Percentiles rank a stretch among this genome's conserved stretches.
Conservation (phyloP, 2,888 invertebrate species). For the Papilio protenor region DNA sequence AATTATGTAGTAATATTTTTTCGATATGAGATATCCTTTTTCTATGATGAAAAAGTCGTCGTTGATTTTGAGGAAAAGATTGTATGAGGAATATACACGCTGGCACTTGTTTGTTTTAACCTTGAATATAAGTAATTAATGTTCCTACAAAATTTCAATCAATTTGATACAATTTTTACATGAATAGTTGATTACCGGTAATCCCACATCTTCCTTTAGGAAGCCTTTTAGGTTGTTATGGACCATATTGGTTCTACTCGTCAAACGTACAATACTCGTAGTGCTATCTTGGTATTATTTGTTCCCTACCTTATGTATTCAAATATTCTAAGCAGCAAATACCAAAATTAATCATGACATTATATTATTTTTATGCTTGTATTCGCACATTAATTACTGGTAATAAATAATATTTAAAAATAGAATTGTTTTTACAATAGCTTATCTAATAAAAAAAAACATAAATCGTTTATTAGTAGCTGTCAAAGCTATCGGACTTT, state of each 20-base stretch:
- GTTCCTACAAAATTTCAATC: constrained; percentile 5
- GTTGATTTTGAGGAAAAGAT: background rate
- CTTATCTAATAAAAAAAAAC: constrained; percentile 38
- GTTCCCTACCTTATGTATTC: background rate
- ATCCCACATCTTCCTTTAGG: background rate
- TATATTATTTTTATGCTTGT: constrained; percentile 30
- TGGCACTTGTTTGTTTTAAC: constrained; percentile 34
- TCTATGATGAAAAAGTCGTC: background rate
- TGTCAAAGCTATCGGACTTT: constrained; percentile 25
- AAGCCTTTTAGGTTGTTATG: background rate
- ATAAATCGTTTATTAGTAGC: constrained; percentile 26
- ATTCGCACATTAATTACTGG: constrained; percentile 31
- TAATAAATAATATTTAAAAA: constrained; percentile 39
- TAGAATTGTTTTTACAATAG: constrained; percentile 36
- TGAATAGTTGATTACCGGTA: background rate
- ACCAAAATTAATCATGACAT: constrained; percentile 18
- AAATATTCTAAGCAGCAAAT: constrained; percentile 21
- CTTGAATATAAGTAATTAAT: constrained; percentile 37
- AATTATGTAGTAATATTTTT: background rate
- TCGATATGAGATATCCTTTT: background rate
- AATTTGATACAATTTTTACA: background rate
- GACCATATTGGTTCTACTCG: background rate
- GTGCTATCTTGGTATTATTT: background rate
- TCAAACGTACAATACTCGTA: background rate
- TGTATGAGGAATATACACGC: constrained; percentile 4